phyloP scores from a whole-genome alignment of 2,888 invertebrate species.

The Sussaba pulchella region DNA sequence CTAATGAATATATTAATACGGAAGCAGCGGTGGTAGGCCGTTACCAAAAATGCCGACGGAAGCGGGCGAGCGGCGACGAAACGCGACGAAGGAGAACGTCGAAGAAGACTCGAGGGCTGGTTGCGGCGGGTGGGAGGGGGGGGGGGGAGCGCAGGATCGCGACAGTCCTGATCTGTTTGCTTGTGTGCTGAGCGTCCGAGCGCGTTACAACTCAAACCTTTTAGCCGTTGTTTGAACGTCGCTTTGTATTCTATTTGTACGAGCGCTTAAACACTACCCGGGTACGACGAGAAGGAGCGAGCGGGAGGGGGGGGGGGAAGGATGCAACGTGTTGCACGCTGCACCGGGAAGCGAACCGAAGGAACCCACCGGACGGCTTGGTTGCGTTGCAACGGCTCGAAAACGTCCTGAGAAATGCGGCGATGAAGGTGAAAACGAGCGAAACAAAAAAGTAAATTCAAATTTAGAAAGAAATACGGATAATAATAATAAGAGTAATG shows the following conservation, averaged over 20 bases:
- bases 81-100: constrained; percentile 21
- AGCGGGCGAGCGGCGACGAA: neutral
- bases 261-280: constrained; percentile 83
- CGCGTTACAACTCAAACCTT: constrained; percentile 84
- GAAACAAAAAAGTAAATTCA: no score
- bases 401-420: constrained; percentile 36
- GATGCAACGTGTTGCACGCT: constrained; percentile 19
- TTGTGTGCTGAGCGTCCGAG: constrained; percentile 79
- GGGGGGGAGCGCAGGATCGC: constrained; percentile 68
- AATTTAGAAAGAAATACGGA: no score
- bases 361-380: constrained; percentile 10
- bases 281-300: constrained; percentile 45
- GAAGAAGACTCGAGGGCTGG: constrained; percentile 27
- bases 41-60: no score
- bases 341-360: constrained; percentile 35
- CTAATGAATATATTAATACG: constrained; percentile 65
- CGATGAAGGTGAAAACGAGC: neutral
- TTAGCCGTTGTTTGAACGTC: constrained; percentile 82
- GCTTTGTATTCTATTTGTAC: constrained; percentile 83
- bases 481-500: neutral
- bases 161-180: constrained; percentile 81
- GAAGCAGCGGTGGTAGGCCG: constrained; percentile 28
- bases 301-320: constrained; percentile 12
- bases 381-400: neutral
- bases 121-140: no score